A percentile compares a stretch with the other conserved stretches of the same genome.
Conservation (phyloP, 2,113 vertebrate genomes). For the Thalassarche chlororhynchos region DNA sequence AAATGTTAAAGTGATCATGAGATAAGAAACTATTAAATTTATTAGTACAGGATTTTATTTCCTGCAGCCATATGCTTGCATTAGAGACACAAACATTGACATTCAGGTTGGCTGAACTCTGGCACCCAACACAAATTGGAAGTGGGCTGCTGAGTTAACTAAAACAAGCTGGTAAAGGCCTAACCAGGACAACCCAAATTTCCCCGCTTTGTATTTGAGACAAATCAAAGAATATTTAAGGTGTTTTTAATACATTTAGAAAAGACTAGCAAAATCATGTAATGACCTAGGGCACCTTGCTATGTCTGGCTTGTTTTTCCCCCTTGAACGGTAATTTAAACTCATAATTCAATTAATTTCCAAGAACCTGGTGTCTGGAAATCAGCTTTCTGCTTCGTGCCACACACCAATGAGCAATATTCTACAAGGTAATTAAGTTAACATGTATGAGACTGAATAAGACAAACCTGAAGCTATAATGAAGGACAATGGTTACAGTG, state of each 20-base stretch:
- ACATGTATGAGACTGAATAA: background rate
- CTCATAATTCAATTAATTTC: background rate
- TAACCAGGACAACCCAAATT: background rate
- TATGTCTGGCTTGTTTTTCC: background rate
- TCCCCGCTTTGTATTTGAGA: background rate
- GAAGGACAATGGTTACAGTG: background rate
- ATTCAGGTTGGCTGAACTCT: background rate
- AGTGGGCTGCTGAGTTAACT: background rate
- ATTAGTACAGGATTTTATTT: conserved; percentile 48
- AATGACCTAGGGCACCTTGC: background rate
- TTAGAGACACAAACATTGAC: background rate
- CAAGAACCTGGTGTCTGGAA: background rate
- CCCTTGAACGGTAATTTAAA: background rate
- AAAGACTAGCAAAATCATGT: background rate
- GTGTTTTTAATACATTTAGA: background rate
- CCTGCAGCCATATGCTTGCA: background rate
- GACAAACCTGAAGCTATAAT: background rate
- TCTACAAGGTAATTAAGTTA: background rate
- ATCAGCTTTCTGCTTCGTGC: background rate
- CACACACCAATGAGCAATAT: background rate
- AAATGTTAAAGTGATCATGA: conserved; percentile 34
- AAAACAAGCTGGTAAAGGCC: background rate
- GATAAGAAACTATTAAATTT: conserved; percentile 32
- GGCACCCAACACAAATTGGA: background rate
- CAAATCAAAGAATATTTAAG: background rate